Evolutionary conservation across 2,888 invertebrate species (phyloP).

Genomic region (Cataglyphis albicans): DNA sequence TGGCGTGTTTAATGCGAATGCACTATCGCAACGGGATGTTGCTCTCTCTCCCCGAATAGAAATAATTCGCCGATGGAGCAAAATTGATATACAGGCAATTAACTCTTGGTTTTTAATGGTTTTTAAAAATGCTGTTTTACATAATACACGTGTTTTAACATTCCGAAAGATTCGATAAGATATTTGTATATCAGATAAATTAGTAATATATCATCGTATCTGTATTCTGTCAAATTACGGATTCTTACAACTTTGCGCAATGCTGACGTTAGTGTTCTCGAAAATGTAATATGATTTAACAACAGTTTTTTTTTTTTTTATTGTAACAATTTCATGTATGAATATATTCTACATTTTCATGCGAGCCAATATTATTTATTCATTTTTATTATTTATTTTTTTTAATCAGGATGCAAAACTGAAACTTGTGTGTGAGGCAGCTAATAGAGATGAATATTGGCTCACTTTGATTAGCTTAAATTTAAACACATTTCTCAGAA

Average conservation of each 20-base stretch:
- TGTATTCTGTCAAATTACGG: background rate
- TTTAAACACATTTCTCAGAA: slow-evolving; percentile 63
- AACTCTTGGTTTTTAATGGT: background rate
- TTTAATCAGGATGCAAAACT: slow-evolving; percentile 15
- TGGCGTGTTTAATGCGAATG: slow-evolving; percentile 29
- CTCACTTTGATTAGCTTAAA: slow-evolving; percentile 72
- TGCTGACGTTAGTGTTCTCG: background rate
- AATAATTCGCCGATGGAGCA: slow-evolving; percentile 19
- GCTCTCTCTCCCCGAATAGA: background rate
- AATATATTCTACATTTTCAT: background rate
- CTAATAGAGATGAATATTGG: slow-evolving; percentile 22
- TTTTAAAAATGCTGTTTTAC: background rate
- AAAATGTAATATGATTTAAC: slow-evolving; percentile 20
- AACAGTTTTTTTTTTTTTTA: background rate
- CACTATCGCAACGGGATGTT: slow-evolving; percentile 35
- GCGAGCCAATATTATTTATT: background rate
- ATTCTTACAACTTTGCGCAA: background rate
- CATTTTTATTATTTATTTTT: background rate
- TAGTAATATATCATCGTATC: background rate
- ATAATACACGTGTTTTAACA: background rate
- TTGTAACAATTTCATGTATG: background rate
- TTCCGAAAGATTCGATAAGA: background rate
- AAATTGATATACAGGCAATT: slow-evolving; percentile 3
- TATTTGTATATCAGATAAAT: background rate
- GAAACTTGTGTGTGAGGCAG: background rate